Evolutionary conservation across 2,113 vertebrate genomes (phyloP), one percentile per base, ranked within the genome.

Genomic region (Dicrurus megarhynchus): DNA sequence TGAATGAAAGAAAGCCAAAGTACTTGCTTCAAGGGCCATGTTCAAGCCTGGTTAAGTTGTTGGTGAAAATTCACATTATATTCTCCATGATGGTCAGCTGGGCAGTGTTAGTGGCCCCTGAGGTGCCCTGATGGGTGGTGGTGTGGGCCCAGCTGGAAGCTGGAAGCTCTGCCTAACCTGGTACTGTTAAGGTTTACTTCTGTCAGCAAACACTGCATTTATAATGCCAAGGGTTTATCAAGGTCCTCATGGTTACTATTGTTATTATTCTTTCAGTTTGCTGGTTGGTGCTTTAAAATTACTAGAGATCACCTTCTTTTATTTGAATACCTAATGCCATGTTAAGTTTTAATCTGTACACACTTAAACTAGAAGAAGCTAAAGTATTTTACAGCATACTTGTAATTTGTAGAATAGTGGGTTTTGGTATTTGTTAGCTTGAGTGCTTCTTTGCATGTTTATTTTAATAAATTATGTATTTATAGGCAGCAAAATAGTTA

Each of bases 1-100:
- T 17, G 56, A 87, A 60, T 0, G 0, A 52, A 59, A 4, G 4
- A 55, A 65, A 74, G 39, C 56, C n/a, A 8, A 2, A 79, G 23
- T 4, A 2, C 33, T 61, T 4, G 1, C 47, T 79, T 56, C 53
- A 33, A 49, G 49, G 17, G 41, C 22, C 2, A 0, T 68, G 22
- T 78, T 89, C 53, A 17, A 11, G 68, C 16, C 20, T 10, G 27
- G 24, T 84, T 42, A 33, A 83, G 32, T 47, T 3, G 1, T 20
- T 4, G 2, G 56, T 70, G 60, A 60, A 83, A 60, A 69, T 57
- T 19, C 26, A 21, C 7, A 6, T 37, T 2, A 10, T 42, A 5
- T 37, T 83, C n/a, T 67, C 47, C n/a, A 4, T 22, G 8, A 2
- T 3, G 17, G 37, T 41, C 18, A 61, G 55, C 30, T 39, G 57